Base-by-base conservation (phyloP, 2,113 vertebrate genomes). In the Microtus richardsoni region DNA sequence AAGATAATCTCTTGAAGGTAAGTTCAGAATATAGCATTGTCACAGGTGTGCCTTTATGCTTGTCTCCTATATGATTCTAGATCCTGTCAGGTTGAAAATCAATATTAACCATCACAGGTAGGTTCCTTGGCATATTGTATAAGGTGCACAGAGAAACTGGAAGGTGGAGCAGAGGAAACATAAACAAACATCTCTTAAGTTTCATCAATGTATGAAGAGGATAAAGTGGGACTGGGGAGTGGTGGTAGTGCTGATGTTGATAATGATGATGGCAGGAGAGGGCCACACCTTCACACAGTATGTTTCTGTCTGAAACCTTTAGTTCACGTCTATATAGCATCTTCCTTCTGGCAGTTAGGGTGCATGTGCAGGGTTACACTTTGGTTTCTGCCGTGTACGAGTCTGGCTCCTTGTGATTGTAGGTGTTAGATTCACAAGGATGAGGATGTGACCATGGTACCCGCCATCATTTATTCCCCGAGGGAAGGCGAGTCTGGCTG, bases 401-500 rank as follows among this genome's bases (percentile, higher is more conserved):
- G 41, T 44, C 19, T 87, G 44, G 62, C 70, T 75, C 58, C 7
- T 4, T 77, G 26, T 87, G 54, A 70, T 1, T 62, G 44, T 86
- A 80, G 88, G 88, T 44, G 47, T 89, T 64, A 75, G 91, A 84
- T 12, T 85, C 91, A 73, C 47, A 26, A 75, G 78, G 62, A 84
- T 85, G 89, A 75, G 73, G 91, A 54, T 9, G 93, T 47, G 91
- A 87, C 52, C 49, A 36, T 52, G 33, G 49, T 64, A 41, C 28
- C 28, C 71, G 47, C 75, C 66, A 52, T 52, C 14, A 28, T 91
- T n/a, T 78, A 80, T 89, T 95, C 66, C 96, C 95, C 22, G 49
- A 78, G 89, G 97, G 86, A 89, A 89, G 95, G 78, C 5, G 62
- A 71, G 52, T 80, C 88, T 96, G 78, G 13, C 88, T 92, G 62